A percentile compares a stretch with the other conserved stretches of the same genome.
Evolutionary conservation across 2,888 invertebrate genomes (phyloP).

Genomic region (Sabatieria punctata): DNA sequence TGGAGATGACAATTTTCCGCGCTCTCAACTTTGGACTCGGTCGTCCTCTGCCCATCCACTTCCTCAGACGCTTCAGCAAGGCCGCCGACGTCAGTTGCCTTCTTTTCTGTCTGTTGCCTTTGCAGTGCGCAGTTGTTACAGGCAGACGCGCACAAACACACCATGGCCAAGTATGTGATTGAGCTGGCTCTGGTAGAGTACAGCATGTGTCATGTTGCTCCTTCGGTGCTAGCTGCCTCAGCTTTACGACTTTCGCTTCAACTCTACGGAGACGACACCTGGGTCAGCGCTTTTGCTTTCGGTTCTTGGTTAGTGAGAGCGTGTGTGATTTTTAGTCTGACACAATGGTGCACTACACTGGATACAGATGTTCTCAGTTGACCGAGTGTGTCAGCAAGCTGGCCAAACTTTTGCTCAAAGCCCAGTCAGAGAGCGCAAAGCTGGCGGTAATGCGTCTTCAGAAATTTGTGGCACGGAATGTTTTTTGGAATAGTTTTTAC

Average conservation of each 20-base stretch:
- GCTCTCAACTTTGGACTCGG: conserved; percentile 62
- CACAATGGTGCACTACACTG: no score
- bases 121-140: conserved; percentile 28
- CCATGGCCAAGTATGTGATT: conserved; percentile 72
- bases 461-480: no score
- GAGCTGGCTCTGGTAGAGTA: conserved; percentile 68
- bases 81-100: conserved; percentile 38
- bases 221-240: conserved; percentile 66
- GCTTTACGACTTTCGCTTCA: conserved; percentile 55
- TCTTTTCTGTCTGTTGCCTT: neutral
- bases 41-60: conserved; percentile 68
- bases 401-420: no score
- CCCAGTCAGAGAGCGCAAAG: no score
- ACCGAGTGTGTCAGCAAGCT: no score
- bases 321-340: no score
- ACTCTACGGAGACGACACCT: no score
- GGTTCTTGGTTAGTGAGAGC: no score
- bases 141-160: conserved; percentile 52
- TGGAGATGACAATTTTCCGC: conserved; percentile 47
- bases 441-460: no score
- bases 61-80: conserved; percentile 52
- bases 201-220: conserved; percentile 51
- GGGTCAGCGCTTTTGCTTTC: no score
- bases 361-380: no score
- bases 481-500: no score